phyloP scores from a whole-genome alignment of 2,888 invertebrate species.

The Aplocera efformata region DNA sequence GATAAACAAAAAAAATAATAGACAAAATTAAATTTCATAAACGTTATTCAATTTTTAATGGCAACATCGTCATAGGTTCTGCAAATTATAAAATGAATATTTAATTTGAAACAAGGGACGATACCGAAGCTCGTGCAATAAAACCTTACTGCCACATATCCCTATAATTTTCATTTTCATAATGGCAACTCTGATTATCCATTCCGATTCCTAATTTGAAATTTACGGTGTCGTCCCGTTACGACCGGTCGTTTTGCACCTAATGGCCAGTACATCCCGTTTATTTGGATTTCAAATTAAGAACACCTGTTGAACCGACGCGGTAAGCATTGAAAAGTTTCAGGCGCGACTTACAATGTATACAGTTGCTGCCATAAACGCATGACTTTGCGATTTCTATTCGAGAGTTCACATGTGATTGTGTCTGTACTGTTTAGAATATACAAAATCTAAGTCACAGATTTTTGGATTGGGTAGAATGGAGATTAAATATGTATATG shows the following conservation, averaged over 20 bases:
- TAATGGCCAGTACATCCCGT: conserved; percentile 50
- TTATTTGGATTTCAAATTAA: conserved; percentile 69
- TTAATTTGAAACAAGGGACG: conserved; percentile 4
- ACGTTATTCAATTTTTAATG: too few species aligned
- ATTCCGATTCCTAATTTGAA: conserved; percentile 34
- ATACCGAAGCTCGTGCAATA: conserved; percentile 10
- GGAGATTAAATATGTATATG: too few species aligned
- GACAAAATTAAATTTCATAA: too few species aligned
- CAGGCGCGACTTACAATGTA: conserved; percentile 7
- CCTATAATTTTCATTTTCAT: conserved; percentile 23
- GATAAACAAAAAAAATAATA: too few species aligned
- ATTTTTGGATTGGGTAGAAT: too few species aligned
- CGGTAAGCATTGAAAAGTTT: conserved; percentile 10
- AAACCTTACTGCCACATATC: conserved; percentile 12
- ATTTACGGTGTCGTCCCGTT: conserved; percentile 35
- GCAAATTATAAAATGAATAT: conserved; percentile 6
- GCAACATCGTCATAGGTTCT: not conserved
- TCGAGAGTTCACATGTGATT: too few species aligned
- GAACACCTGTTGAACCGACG: conserved; percentile 63
- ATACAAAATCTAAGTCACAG: too few species aligned
- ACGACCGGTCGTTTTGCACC: conserved; percentile 32
- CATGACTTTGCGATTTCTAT: too few species aligned
- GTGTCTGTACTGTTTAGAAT: too few species aligned
- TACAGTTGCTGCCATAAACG: too few species aligned
- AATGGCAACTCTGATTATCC: conserved; percentile 28